Base-by-base conservation (phyloP, 2,113 vertebrate genomes). In the Lophura nycthemera region DNA sequence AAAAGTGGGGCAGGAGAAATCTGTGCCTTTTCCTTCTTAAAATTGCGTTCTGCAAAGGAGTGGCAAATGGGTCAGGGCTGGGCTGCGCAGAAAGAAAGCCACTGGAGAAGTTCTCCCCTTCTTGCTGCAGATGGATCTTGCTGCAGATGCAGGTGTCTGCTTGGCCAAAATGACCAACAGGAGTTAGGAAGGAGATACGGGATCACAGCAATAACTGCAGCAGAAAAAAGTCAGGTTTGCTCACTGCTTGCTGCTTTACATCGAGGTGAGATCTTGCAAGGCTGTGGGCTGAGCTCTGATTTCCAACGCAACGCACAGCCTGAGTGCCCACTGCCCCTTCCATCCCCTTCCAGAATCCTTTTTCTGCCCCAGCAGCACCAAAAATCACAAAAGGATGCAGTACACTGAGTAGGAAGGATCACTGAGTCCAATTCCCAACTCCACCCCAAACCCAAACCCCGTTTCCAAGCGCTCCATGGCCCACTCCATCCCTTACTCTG, bases 81-180 rank as follows among this genome's bases (percentile, higher is more conserved):
- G 80, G 12, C 17, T 4, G 32, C 1, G 73, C 78, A 4, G 48
- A 15, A 6, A 22, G 38, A 22, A 45, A 74, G 6, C 84, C 71
- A 24, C 4, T n/a, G 71, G 54, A 64, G 43, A 40, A 74, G 11
- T 11, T 30, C 56, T 18, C 29, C 27, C 27, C 2, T 56, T 13
- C 40, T 25, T 20, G 0, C 57, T 42, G 29, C 17, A 47, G 10
- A 47, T 20, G 20, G 19, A 47, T 12, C 38, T 27, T 19, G 0
- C 48, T 36, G 25, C 18, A 2, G 52, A n/a, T 3, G 11, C 10
- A 10, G 56, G 61, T 0, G 3, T 16, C 47, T n/a, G 3, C 0
- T n/a, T 3, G 67, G 40, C 24, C 11, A 52, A 14, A 42, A 18
- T 4, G n/a, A 38, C 40, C 2, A 27, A 2, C 16, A 4, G 54